These are phyloP conservation scores for Cosmorhoe ocellata DNA, from an alignment of 2,888 invertebrate genomes.

Conservation along the genomic window DNA sequence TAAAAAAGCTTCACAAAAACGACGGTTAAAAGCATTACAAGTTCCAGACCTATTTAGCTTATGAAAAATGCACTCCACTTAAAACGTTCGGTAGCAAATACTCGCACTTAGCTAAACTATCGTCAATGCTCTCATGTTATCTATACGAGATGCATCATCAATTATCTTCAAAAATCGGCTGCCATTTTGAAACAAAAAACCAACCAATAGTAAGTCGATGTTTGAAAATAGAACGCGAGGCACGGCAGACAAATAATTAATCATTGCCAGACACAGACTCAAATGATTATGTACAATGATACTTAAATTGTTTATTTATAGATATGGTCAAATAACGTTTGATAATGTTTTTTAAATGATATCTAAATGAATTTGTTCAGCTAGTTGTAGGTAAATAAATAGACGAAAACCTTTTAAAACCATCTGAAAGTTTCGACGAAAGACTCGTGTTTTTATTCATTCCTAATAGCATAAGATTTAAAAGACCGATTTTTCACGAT, in stretches of 20 bases:
- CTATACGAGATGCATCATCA: conserved; percentile 66
- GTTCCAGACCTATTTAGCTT: conserved; percentile 55
- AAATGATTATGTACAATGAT: conserved; percentile 41
- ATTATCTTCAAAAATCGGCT: conserved; percentile 73
- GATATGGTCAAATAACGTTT: conserved; percentile 15
- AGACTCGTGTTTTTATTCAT: conserved; percentile 23
- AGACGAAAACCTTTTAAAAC: no score
- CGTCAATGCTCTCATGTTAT: conserved; percentile 57
- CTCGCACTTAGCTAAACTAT: conserved; percentile 58
- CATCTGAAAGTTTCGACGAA: no score
- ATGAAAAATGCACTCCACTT: conserved; percentile 64
- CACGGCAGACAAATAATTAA: conserved; percentile 70
- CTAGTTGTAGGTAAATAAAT: conserved; percentile 9
- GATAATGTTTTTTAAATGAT: conserved; percentile 18
- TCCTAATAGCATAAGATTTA: no score
- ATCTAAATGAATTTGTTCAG: conserved; percentile 32
- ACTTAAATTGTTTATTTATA: conserved; percentile 27
- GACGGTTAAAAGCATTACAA: conserved; percentile 25
- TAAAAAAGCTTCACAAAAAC: conserved; percentile 7
- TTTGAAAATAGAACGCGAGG: conserved; percentile 68
- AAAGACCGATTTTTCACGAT: no score
- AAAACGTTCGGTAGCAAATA: conserved; percentile 60
- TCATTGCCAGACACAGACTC: conserved; percentile 56
- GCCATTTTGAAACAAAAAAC: conserved; percentile 70
- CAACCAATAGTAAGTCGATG: conserved; percentile 61